Percentiles rank a stretch among this genome's conserved stretches.
Conservation (phyloP, 2,888 invertebrate species). For the Lasius platythorax region DNA sequence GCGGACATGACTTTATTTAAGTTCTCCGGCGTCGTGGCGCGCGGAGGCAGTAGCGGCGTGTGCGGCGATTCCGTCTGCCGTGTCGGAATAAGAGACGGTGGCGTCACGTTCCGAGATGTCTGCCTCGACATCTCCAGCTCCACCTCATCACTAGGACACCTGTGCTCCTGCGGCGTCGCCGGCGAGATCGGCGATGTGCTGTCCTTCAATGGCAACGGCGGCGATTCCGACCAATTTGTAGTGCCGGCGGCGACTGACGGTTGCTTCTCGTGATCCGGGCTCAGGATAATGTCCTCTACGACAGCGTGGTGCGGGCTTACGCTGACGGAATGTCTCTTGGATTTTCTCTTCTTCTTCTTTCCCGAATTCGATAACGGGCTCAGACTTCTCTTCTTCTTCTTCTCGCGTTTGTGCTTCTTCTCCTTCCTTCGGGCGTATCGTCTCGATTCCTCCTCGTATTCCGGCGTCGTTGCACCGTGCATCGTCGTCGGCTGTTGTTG, state of each 20-base stretch:
- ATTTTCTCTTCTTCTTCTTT: constrained; percentile 90
- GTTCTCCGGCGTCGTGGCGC: constrained; percentile 80
- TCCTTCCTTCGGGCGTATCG: constrained; percentile 83
- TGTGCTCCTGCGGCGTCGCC: constrained; percentile 87
- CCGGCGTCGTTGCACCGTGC: constrained; percentile 73
- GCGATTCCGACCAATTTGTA: constrained; percentile 86
- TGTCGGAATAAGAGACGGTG: constrained; percentile 73
- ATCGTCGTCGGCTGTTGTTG: constrained; percentile 63
- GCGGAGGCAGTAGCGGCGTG: constrained; percentile 89
- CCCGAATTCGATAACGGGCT: constrained; percentile 88
- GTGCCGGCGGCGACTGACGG: constrained; percentile 1
- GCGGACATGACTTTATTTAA: constrained; percentile 63
- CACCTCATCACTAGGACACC: constrained; percentile 82
- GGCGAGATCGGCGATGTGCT: constrained; percentile 89
- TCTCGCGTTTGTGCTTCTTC: constrained; percentile 89
- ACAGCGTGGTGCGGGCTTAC: constrained; percentile 87
- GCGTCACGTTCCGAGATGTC: constrained; percentile 73
- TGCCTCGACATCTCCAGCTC: constrained; percentile 81
- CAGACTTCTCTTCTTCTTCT: constrained; percentile 90
- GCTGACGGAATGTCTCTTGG: constrained; percentile 89
- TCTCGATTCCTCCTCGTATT: constrained; percentile 79
- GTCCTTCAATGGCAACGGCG: constrained; percentile 86
- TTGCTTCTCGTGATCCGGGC: constrained; percentile 85
- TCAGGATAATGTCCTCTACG: constrained; percentile 78
- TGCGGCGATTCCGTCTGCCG: constrained; percentile 89